Conservation (phyloP, 2,888 invertebrate species). For the Drosophila eohydei region DNA sequence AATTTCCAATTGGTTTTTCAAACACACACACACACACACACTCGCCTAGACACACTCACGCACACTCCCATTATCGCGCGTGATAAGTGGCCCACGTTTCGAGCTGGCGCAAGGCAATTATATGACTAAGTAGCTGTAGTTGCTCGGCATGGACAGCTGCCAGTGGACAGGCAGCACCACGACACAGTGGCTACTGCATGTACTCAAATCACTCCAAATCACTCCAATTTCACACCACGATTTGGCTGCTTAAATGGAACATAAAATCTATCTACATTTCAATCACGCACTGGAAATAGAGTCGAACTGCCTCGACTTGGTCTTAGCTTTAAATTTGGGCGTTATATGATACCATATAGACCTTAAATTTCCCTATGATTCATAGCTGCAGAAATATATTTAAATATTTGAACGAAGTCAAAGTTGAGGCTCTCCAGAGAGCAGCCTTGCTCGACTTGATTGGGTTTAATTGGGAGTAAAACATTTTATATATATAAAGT, state of each 20-base stretch:
- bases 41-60: constrained; percentile 39
- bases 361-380: neutral
- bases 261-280: constrained; percentile 11
- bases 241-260: neutral
- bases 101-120: constrained; percentile 58
- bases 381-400: constrained; percentile 7
- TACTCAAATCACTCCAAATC: constrained; percentile 17
- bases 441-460: constrained; percentile 47
- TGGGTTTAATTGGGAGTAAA: constrained; percentile 72
- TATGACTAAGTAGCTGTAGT: constrained; percentile 55
- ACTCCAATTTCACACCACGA: constrained; percentile 35
- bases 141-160: constrained; percentile 65
- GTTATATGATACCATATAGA: neutral
- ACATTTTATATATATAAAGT: constrained; percentile 17
- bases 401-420: constrained; percentile 15
- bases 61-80: constrained; percentile 64
- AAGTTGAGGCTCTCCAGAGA: constrained; percentile 37
- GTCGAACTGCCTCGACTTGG: neutral
- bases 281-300: constrained; percentile 18
- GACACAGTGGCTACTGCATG: constrained; percentile 27
- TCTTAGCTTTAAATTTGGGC: neutral
- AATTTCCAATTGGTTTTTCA: constrained; percentile 76
- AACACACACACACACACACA: constrained; percentile 38
- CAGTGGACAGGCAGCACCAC: constrained; percentile 39
- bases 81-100: constrained; percentile 65